These are phyloP conservation scores for Aproaerema taeniolella DNA, from an alignment of 2,888 invertebrate species.

Conservation along the genomic window DNA sequence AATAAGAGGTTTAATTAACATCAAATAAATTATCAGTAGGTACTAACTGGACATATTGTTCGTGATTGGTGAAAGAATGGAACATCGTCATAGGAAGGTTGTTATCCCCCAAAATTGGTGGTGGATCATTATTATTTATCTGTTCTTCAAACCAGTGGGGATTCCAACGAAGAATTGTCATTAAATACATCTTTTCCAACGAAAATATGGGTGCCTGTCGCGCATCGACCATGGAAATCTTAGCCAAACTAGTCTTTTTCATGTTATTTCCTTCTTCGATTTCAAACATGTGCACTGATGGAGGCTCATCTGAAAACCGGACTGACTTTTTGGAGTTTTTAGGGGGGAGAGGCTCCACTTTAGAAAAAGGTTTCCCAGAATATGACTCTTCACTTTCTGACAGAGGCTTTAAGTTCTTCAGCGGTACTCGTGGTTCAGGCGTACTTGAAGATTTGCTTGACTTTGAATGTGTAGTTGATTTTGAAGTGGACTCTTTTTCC, in stretches of 20 bases:
- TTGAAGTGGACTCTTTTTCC: conserved; percentile 11
- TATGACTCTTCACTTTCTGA: conserved; percentile 35
- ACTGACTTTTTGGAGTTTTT: conserved; percentile 48
- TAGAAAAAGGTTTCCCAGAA: conserved; percentile 48
- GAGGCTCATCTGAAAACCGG: conserved; percentile 42
- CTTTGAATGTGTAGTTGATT: conserved; percentile 3
- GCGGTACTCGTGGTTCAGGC: conserved; percentile 33
- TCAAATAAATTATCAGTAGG: no score
- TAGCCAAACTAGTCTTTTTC: conserved; percentile 52
- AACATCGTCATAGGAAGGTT: conserved; percentile 71
- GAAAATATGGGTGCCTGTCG: conserved; percentile 49
- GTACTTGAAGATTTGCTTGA: conserved; percentile 7
- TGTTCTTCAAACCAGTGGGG: conserved; percentile 81
- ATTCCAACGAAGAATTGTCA: conserved; percentile 80
- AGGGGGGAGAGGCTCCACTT: conserved; percentile 41
- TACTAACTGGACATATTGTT: conserved; percentile 78
- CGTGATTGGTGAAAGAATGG: conserved; percentile 71
- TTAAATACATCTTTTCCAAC: conserved; percentile 64
- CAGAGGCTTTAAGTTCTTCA: conserved; percentile 44
- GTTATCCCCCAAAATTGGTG: conserved; percentile 71
- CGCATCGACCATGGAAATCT: conserved; percentile 40
- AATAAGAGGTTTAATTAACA: background rate
- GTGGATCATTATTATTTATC: conserved; percentile 59
- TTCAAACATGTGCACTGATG: conserved; percentile 43
- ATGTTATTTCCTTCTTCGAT: conserved; percentile 59